Evolutionary conservation across 2,797 vertebrate species (phyloP).

Genomic region (Meriones psammophilus): DNA sequence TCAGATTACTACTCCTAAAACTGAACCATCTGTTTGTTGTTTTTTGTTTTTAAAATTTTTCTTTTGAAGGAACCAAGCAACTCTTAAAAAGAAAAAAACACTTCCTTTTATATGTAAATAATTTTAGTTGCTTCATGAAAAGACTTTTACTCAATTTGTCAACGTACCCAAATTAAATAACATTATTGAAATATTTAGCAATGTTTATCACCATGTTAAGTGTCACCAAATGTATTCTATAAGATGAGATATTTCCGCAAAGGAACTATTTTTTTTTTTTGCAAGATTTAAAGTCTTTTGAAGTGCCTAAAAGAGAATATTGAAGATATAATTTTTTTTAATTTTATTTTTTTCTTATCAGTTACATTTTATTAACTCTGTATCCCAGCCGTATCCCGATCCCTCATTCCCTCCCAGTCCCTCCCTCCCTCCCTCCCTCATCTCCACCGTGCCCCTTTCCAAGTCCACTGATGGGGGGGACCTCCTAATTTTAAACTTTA

Average conservation of each 20-base stretch:
- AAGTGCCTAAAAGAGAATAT: slow-evolving; percentile 9
- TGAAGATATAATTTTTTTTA: not conserved
- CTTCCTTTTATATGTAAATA: not conserved
- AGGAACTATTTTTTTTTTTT: not conserved
- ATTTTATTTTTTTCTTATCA: no score
- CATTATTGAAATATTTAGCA: not conserved
- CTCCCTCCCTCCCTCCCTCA: no score
- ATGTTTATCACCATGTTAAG: not conserved
- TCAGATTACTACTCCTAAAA: not conserved
- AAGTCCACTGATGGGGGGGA: no score
- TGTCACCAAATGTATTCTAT: slow-evolving; percentile 3
- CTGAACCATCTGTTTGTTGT: not conserved
- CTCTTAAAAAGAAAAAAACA: not conserved
- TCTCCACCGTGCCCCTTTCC: no score
- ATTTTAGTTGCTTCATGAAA: not conserved
- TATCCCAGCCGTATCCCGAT: no score
- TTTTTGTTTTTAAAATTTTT: slow-evolving; percentile 9
- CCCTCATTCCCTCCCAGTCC: no score
- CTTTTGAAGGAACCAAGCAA: not conserved
- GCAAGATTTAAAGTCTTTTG: slow-evolving; percentile 3
- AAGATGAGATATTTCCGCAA: not conserved
- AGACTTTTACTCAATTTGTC: not conserved
- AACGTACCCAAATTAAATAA: not conserved
- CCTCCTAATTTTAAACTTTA: not conserved
- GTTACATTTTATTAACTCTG: no score